Conservation (phyloP, 2,113 vertebrate genomes). For the Ailurus styani region DNA sequence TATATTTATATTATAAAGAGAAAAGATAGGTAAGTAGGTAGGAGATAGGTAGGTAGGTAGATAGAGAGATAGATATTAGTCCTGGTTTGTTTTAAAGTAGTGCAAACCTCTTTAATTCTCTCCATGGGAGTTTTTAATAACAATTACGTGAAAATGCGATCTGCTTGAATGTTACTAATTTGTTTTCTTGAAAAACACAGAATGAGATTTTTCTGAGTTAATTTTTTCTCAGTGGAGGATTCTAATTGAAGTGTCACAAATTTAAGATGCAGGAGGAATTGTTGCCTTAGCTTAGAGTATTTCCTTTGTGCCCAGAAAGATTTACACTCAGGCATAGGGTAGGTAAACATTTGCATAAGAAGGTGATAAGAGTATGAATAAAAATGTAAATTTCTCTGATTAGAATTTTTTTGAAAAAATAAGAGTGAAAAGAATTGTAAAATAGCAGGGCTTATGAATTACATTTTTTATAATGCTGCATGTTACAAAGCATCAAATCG, state of each 20-base stretch:
- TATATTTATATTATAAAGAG: background rate
- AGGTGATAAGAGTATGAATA: background rate
- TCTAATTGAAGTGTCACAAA: background rate
- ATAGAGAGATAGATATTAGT: background rate
- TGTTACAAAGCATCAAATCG: background rate
- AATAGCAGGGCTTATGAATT: background rate
- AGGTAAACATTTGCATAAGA: constrained; percentile 14
- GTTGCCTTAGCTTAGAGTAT: background rate
- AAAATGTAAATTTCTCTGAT: constrained; percentile 33
- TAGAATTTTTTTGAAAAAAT: background rate
- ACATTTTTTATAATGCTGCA: background rate
- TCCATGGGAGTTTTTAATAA: background rate
- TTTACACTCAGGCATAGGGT: background rate
- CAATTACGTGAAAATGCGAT: background rate
- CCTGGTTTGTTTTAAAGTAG: background rate
- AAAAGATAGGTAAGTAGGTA: too few species aligned
- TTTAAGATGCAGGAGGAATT: background rate
- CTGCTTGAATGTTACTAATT: background rate
- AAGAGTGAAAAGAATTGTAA: background rate
- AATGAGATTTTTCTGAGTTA: background rate
- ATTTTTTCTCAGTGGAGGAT: background rate
- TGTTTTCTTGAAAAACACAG: background rate
- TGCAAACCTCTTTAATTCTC: background rate
- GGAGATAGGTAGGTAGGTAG: too few species aligned
- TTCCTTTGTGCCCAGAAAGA: background rate